These are phyloP conservation scores for Shinisaurus crocodilurus DNA, from an alignment of 2,113 vertebrate genomes.

Conservation along the genomic window DNA sequence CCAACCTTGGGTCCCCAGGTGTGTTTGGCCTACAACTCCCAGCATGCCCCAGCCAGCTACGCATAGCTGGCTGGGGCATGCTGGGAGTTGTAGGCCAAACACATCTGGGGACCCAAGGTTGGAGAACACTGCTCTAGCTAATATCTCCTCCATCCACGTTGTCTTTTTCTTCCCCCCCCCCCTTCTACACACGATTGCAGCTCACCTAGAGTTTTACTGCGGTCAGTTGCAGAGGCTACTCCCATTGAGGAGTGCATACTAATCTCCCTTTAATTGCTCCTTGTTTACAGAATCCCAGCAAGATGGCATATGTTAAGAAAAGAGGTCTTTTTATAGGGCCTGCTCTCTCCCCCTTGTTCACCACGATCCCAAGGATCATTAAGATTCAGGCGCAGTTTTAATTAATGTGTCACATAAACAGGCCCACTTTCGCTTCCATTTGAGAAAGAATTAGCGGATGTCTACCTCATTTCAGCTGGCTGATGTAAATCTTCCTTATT, in stretches of 20 bases:
- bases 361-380: background rate
- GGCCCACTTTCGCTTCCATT: background rate
- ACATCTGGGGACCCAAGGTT: too few relatives aligned
- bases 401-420: fast-evolving
- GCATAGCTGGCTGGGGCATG: too few relatives aligned
- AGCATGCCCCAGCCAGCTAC: too few relatives aligned
- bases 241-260: background rate
- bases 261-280: background rate
- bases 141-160: too few relatives aligned
- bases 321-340: background rate
- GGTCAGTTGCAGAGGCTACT: background rate
- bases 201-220: background rate
- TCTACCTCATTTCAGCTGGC: background rate
- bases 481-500: background rate
- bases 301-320: background rate
- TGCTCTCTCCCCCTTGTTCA: background rate
- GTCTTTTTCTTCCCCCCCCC: background rate
- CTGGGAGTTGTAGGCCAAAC: too few relatives aligned
- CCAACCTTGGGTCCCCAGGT: too few relatives aligned
- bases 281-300: background rate
- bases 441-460: background rate
- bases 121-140: too few relatives aligned
- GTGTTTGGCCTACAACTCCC: too few relatives aligned
- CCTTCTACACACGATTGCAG: background rate
- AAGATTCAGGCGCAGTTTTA: background rate